A percentile compares a stretch with the other conserved stretches of the same genome.
Conservation (phyloP, 2,797 vertebrate species). For the Lepilemur septentrionalis region DNA sequence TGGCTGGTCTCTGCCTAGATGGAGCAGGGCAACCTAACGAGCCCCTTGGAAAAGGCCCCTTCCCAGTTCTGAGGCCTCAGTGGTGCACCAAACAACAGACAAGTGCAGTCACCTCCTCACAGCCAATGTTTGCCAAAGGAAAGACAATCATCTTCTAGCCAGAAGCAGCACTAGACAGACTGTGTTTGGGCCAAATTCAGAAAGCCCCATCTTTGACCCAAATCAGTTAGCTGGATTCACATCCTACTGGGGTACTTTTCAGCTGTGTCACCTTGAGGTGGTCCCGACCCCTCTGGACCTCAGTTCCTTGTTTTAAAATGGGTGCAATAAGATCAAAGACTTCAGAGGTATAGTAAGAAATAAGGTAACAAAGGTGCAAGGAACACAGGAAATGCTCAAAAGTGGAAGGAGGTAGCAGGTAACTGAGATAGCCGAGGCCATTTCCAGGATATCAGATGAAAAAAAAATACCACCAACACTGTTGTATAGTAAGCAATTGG, state of each 20-base stretch:
- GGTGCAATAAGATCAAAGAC: background rate
- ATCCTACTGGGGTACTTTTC: background rate
- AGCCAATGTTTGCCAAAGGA: background rate
- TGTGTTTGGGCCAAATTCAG: background rate
- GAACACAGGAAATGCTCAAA: background rate
- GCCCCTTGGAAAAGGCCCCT: background rate
- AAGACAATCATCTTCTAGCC: background rate
- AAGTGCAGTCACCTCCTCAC: background rate
- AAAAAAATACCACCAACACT: background rate
- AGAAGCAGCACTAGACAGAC: background rate
- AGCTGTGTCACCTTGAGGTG: background rate
- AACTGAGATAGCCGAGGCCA: background rate
- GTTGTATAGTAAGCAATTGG: background rate
- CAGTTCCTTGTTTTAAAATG: background rate
- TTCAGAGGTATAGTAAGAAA: background rate
- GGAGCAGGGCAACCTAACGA: background rate
- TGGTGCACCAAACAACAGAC: background rate
- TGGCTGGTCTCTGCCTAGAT: background rate
- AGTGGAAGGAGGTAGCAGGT: background rate
- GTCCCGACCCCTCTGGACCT: background rate
- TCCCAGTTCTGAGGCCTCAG: background rate
- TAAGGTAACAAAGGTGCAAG: background rate
- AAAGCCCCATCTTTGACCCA: background rate
- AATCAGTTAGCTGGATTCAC: background rate
- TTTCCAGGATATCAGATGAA: background rate